A percentile compares a stretch with the other conserved stretches of the same genome.
Evolutionary conservation across 1,140 invertebrate species (phyloP).

Genomic region (Lucilia cuprina): DNA sequence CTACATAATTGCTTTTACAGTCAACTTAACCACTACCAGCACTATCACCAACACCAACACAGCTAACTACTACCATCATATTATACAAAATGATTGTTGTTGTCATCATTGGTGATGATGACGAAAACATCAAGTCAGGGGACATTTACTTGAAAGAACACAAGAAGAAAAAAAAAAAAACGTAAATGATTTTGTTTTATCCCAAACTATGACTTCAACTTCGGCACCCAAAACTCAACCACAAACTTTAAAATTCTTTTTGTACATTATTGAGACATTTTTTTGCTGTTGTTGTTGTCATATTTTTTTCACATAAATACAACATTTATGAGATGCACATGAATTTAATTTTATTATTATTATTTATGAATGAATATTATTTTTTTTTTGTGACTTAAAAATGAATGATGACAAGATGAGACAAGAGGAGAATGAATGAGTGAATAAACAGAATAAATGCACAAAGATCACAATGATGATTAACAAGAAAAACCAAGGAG

Average conservation of each 20-base stretch:
- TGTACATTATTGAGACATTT: not conserved
- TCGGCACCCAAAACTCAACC: not conserved
- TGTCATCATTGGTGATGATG: too few species aligned
- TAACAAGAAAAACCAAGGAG: not conserved
- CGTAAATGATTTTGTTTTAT: not conserved
- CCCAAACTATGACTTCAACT: not conserved
- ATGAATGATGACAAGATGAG: not conserved
- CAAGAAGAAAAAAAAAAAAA: not conserved
- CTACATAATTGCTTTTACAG: not conserved
- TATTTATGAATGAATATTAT: conserved; percentile 6
- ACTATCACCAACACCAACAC: not conserved
- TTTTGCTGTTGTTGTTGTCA: not conserved
- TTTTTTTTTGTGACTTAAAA: not conserved
- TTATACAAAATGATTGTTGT: too few species aligned
- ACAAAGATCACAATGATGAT: not conserved
- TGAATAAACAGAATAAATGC: too few species aligned
- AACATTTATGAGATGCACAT: not conserved
- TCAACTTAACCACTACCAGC: not conserved
- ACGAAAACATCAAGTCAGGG: too few species aligned
- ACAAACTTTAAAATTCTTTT: not conserved
- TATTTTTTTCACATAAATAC: not conserved
- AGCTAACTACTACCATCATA: too few species aligned
- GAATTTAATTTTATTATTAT: not conserved
- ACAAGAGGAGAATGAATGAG: too few species aligned
- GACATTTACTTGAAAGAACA: not conserved